Base-by-base conservation (phyloP, 2,797 vertebrate species). In the Channa striata region DNA sequence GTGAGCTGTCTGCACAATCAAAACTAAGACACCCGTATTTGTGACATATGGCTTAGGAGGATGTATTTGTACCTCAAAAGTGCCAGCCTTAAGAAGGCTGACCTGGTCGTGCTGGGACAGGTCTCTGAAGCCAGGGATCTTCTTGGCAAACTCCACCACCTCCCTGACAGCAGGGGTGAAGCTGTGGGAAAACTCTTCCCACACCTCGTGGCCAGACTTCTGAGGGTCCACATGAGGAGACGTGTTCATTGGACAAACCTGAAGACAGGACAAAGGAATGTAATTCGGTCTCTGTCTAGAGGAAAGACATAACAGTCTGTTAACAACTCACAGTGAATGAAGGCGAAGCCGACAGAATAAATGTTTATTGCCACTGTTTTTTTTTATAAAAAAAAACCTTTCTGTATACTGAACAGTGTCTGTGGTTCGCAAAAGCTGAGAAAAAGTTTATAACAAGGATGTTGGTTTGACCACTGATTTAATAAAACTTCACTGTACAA, bases 161-260 rank as follows among this genome's bases (percentile, higher is more conserved):
- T 99, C 97, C 77, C 97, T 95, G 72, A 99, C 97, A 0, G 96
- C 97, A 0, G 97, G 97, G 17, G 97, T 98, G 91, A 99, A 99
- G 90, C 97, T 98, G 92, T 96, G 93, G 11, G 97, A 97, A 88
- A 99, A 99, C 87, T 99, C 97, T 91, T 98, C 97, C 97, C 97
- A 99, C 79, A 99, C 93, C 82, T 97, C 93, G 65, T 97, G 96
- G 56, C 97, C 97, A 0, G 96, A 97, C 85, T 97, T 98, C 76
- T 94, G 94, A 50, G 96, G 96, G 85, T 97, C 95, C 91, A 99
- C 96, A 0, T 94, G 93, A 0, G 97, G 96, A 70, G 97, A 96
- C 39, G 94, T 96, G 92, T 96, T 97, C 97, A 99, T 98, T 1
- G 97, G 97, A 87, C 97, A 99, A 54, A 99, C 96, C 97, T 99